Percentiles rank a stretch among this genome's conserved stretches.
Evolutionary conservation across 2,888 invertebrate species (phyloP).

Genomic region (Mythimna albipuncta): DNA sequence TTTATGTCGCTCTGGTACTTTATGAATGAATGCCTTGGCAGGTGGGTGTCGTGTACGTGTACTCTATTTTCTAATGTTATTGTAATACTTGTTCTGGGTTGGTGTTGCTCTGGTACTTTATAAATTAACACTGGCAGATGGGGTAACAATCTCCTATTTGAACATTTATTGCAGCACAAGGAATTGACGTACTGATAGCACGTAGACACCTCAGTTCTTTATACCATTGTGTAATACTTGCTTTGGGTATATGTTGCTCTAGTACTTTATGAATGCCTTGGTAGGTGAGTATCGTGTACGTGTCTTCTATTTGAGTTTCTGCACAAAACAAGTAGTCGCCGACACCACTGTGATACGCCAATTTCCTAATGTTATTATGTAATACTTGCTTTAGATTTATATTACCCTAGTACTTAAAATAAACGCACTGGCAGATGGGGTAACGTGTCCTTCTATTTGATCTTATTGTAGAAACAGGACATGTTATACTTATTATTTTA

Average conservation of each 20-base stretch:
- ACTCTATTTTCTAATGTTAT: too few species aligned
- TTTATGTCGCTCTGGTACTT: conserved; percentile 30
- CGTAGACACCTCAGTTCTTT: too few species aligned
- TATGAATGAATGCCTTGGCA: conserved; percentile 5
- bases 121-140: too few species aligned
- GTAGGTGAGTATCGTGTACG: conserved; percentile 7
- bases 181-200: too few species aligned
- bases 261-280: conserved; percentile 11
- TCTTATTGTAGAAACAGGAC: neutral
- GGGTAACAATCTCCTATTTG: too few species aligned
- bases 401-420: conserved; percentile 17
- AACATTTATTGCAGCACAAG: too few species aligned
- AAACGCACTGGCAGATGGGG: neutral
- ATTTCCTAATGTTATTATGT: too few species aligned
- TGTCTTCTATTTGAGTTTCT: neutral
- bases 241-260: conserved; percentile 19
- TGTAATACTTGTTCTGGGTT: too few species aligned
- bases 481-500: accelerated
- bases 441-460: neutral
- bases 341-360: too few species aligned
- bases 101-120: too few species aligned
- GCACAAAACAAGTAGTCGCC: too few species aligned
- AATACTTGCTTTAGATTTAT: conserved; percentile 9
- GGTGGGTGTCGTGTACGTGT: neutral
- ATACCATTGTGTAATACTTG: conserved; percentile 2